phyloP scores from a whole-genome alignment of 53 echinoderm and acorn worm species.

The Paracentrotus lividus region DNA sequence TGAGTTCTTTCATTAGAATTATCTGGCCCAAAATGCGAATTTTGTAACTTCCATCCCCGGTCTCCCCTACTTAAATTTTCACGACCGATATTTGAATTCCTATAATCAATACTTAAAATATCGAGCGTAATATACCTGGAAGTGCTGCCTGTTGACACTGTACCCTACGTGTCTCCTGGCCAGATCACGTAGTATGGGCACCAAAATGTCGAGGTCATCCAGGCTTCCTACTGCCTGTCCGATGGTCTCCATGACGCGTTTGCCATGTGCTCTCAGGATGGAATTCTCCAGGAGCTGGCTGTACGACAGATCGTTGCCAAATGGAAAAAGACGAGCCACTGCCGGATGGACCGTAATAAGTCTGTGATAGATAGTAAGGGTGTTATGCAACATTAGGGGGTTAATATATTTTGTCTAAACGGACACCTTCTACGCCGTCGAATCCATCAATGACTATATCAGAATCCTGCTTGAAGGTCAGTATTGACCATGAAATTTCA shows the following conservation, averaged over 20 bases:
- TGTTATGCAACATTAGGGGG: not conserved
- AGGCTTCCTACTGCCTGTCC: slow-evolving; percentile 54
- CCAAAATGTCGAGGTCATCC: slow-evolving; percentile 72
- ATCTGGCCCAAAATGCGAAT: too few relatives aligned
- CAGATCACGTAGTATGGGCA: slow-evolving; percentile 74
- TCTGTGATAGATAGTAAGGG: not conserved
- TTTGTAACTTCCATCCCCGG: too few relatives aligned
- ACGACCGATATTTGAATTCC: too few relatives aligned
- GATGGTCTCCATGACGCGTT: slow-evolving; percentile 68
- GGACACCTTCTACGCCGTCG: not conserved
- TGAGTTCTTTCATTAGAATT: too few relatives aligned
- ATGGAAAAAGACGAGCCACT: slow-evolving; percentile 46
- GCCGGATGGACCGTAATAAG: slow-evolving; percentile 42
- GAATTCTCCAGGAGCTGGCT: slow-evolving; percentile 41
- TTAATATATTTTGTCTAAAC: not conserved
- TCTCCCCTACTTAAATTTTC: too few relatives aligned
- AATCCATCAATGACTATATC: not conserved
- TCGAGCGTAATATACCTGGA: too few relatives aligned
- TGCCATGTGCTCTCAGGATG: slow-evolving; percentile 42
- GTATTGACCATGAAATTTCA: too few relatives aligned
- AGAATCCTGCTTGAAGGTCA: too few relatives aligned
- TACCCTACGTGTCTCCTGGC: slow-evolving; percentile 70
- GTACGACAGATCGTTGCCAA: slow-evolving; percentile 58
- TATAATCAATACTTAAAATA: too few relatives aligned
- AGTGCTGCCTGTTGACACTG: slow-evolving; percentile 36